Conservation (phyloP, 2,888 invertebrate species). For the Achlya flavicornis region DNA sequence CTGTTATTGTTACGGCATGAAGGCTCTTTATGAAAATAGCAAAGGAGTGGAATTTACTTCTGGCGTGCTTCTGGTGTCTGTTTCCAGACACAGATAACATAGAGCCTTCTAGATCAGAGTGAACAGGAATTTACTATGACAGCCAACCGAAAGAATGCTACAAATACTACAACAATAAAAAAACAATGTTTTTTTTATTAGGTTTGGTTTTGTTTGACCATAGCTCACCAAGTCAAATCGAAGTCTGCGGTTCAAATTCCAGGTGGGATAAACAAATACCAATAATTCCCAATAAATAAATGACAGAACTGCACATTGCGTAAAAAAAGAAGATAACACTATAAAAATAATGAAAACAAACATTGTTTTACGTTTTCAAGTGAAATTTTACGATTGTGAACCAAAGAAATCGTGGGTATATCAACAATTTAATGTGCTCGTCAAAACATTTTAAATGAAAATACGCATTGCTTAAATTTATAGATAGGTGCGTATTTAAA, state of each 20-base stretch:
- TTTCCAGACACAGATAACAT: too few relatives aligned
- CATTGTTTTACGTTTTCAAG: slow-evolving; percentile 1
- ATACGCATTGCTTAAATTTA: slow-evolving; percentile 2
- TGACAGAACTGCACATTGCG: not conserved
- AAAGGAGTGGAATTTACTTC: too few relatives aligned
- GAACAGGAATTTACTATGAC: too few relatives aligned
- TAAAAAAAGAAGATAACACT: not conserved
- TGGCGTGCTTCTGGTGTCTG: too few relatives aligned
- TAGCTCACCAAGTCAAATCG: too few relatives aligned
- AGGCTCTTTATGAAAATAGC: too few relatives aligned
- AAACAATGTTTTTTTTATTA: too few relatives aligned
- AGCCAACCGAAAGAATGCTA: too few relatives aligned
- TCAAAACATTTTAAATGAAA: slow-evolving; percentile 11
- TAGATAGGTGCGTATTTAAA: not conserved
- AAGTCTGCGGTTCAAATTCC: not conserved
- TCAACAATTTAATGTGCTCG: slow-evolving; percentile 4
- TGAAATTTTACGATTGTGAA: slow-evolving; percentile 8
- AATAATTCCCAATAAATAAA: not conserved
- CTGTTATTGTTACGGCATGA: too few relatives aligned
- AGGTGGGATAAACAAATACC: not conserved
- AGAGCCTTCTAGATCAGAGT: too few relatives aligned
- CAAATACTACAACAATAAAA: too few relatives aligned
- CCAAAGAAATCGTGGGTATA: not conserved
- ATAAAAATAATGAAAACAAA: slow-evolving; percentile 11
- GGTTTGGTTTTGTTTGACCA: too few relatives aligned